Evolutionary conservation across 2,113 vertebrate species (phyloP).

Genomic region (Epinephelus fuscoguttatus): DNA sequence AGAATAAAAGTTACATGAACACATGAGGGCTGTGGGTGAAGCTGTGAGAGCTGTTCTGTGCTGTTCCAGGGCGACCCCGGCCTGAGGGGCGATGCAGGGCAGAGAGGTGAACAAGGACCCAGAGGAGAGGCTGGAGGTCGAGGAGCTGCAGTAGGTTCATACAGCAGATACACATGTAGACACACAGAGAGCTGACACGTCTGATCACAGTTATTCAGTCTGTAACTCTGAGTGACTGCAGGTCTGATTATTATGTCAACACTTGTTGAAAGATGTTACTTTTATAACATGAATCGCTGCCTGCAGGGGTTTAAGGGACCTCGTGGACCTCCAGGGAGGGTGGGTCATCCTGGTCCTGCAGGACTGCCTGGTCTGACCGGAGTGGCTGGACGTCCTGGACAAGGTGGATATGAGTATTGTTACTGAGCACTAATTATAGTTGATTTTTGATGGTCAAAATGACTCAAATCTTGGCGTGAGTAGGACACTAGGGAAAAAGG

Average conservation of each 20-base stretch:
- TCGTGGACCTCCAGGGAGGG: slow-evolving; percentile 32
- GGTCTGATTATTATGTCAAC: neutral
- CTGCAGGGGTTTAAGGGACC: slow-evolving; percentile 60
- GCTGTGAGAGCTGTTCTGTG: neutral
- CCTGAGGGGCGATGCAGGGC: slow-evolving; percentile 32
- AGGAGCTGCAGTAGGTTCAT: slow-evolving; percentile 54
- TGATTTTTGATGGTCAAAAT: too few relatives aligned
- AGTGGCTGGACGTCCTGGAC: slow-evolving; percentile 66
- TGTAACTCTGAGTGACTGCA: neutral
- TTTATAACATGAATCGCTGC: neutral
- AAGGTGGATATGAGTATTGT: slow-evolving; percentile 53
- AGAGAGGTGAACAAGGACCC: slow-evolving; percentile 57
- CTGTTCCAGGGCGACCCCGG: slow-evolving; percentile 64
- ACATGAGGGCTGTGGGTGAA: neutral
- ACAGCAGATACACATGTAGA: neutral
- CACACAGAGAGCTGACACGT: neutral
- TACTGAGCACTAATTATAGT: neutral
- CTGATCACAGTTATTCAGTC: neutral
- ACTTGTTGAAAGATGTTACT: neutral
- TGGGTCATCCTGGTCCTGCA: slow-evolving; percentile 45
- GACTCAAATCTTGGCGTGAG: too few relatives aligned
- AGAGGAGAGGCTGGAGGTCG: slow-evolving; percentile 68
- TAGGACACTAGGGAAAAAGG: too few relatives aligned
- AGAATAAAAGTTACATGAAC: neutral
- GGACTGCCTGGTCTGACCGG: slow-evolving; percentile 62